A percentile compares a stretch with the other conserved stretches of the same genome.
phyloP scores from a whole-genome alignment of 1,140 invertebrate genomes.

The Samia ricini region DNA sequence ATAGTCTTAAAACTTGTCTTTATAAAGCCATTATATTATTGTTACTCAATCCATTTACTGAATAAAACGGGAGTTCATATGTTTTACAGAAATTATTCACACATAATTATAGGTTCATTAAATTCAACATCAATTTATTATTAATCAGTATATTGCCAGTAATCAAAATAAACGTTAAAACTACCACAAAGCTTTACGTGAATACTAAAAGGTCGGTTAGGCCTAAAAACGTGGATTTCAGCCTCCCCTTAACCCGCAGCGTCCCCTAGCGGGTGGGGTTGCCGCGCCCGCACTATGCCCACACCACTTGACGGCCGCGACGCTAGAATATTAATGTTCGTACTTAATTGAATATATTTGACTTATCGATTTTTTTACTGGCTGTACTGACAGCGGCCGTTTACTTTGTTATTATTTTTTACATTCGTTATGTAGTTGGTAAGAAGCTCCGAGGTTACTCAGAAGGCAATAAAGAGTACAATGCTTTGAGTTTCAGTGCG shows the following conservation, averaged over 20 bases:
- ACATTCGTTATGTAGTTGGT: no score
- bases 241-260: slow-evolving; percentile 42
- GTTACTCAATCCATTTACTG: not conserved
- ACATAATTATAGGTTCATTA: not conserved
- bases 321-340: slow-evolving; percentile 71
- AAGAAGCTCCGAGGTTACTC: no score
- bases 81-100: not conserved
- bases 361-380: slow-evolving; percentile 45
- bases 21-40: no score
- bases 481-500: no score
- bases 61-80: not conserved
- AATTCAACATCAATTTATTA: not conserved
- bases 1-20: no score
- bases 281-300: slow-evolving; percentile 56
- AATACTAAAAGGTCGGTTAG: slow-evolving; percentile 68
- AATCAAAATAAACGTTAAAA: slow-evolving; percentile 50
- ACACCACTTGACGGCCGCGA: slow-evolving; percentile 61
- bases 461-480: no score
- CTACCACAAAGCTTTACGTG: slow-evolving; percentile 54
- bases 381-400: slow-evolving; percentile 3
- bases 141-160: not conserved
- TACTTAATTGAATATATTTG: slow-evolving; percentile 68
- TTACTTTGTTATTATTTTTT: no score
- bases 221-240: slow-evolving; percentile 71
- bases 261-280: slow-evolving; percentile 27